A percentile compares a stretch with the other conserved stretches of the same genome.
Evolutionary conservation across 2,113 vertebrate species (phyloP).

Genomic region (Neomonachus schauinslandi): DNA sequence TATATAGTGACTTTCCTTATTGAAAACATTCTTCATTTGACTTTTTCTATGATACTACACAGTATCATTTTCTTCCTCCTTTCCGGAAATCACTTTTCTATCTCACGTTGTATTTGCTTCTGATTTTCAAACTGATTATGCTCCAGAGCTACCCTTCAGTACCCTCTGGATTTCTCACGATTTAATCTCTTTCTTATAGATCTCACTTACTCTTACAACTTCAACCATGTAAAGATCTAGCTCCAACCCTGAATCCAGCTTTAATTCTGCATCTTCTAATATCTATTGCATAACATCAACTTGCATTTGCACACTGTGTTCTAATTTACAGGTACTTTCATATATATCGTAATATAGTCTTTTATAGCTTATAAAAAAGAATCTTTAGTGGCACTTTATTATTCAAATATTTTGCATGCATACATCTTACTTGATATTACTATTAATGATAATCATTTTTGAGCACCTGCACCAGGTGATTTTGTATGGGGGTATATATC

Average conservation of each 20-base stretch:
- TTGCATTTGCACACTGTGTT: not conserved
- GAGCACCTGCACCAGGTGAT: not conserved
- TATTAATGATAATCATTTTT: not conserved
- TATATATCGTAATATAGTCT: not conserved
- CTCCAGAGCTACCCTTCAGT: not conserved
- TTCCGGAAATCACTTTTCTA: not conserved
- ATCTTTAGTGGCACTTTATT: not conserved
- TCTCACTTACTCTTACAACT: not conserved
- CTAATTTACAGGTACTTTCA: not conserved
- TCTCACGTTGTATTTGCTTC: not conserved
- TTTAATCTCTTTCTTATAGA: not conserved
- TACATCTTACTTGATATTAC: not conserved
- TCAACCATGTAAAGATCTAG: not conserved
- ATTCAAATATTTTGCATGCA: slow-evolving; percentile 15
- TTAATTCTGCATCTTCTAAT: not conserved
- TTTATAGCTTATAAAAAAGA: not conserved
- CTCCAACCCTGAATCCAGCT: not conserved
- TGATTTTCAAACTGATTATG: not conserved
- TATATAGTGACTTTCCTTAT: not conserved
- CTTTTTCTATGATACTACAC: not conserved
- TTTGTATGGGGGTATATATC: too few relatives aligned
- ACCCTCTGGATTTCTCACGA: not conserved
- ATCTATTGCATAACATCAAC: not conserved
- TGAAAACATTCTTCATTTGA: slow-evolving; percentile 20
- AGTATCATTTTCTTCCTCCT: not conserved